phyloP scores from a whole-genome alignment of 2,888 invertebrate genomes.

The Melitaea athalia region DNA sequence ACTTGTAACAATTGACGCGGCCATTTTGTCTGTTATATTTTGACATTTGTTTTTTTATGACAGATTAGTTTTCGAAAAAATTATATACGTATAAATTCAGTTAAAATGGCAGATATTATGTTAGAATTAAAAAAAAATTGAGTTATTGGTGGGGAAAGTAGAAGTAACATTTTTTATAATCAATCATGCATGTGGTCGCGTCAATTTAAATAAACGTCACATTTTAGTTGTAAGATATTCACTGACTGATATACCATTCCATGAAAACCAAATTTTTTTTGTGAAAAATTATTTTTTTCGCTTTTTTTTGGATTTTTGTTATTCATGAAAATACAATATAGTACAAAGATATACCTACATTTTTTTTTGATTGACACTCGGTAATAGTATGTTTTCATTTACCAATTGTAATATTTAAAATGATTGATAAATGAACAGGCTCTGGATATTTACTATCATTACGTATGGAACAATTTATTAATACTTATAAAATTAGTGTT shows the following conservation, averaged over 20 bases:
- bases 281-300: background rate
- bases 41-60: background rate
- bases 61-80: background rate
- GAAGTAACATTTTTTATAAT: too few relatives aligned
- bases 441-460: background rate
- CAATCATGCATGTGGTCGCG: background rate
- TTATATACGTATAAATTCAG: background rate
- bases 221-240: slow-evolving; percentile 36
- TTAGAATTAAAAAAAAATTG: too few relatives aligned
- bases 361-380: background rate
- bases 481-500: too few relatives aligned
- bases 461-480: too few relatives aligned
- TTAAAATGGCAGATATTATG: too few relatives aligned
- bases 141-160: too few relatives aligned
- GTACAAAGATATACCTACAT: slow-evolving; percentile 3
- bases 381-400: background rate
- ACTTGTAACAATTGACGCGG: slow-evolving; percentile 1
- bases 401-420: background rate
- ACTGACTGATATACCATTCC: slow-evolving; percentile 54
- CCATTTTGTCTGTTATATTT: background rate
- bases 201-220: slow-evolving; percentile 8
- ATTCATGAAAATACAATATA: background rate
- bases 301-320: background rate
- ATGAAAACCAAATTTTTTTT: slow-evolving; percentile 28
- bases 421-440: background rate